A percentile compares a stretch with the other conserved stretches of the same genome.
Evolutionary conservation across 92 coral and sea anemone genomes (phyloP).

Genomic region (Porites rus): DNA sequence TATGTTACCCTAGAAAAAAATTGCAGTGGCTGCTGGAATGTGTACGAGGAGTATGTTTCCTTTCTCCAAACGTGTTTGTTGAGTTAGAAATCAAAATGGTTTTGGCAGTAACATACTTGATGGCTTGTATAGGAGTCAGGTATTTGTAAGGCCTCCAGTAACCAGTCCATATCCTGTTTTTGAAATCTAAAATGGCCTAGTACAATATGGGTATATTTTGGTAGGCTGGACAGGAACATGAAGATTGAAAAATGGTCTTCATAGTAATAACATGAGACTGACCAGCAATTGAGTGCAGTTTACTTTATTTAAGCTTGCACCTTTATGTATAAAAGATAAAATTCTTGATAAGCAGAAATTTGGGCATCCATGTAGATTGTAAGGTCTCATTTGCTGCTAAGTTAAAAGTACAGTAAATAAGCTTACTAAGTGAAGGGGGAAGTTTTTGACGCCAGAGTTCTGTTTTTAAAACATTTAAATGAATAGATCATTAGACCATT

Average conservation of each 20-base stretch:
- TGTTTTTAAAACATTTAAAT: conserved; percentile 25
- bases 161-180: conserved; percentile 50
- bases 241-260: neutral
- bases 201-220: conserved; percentile 10
- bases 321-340: conserved; percentile 24
- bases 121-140: conserved; percentile 53
- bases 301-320: conserved; percentile 27
- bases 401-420: conserved; percentile 21
- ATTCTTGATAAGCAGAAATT: conserved; percentile 28
- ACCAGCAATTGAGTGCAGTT: conserved; percentile 35
- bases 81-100: conserved; percentile 22
- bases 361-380: conserved; percentile 23
- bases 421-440: conserved; percentile 29
- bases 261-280: conserved; percentile 28
- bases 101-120: neutral
- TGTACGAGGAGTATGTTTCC: conserved; percentile 13
- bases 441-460: conserved; percentile 20
- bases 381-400: conserved; percentile 23
- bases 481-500: neutral
- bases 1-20: conserved; percentile 29
- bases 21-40: conserved; percentile 17
- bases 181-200: conserved; percentile 40
- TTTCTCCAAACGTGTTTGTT: conserved; percentile 14
- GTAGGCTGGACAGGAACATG: conserved; percentile 20
- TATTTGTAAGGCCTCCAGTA: conserved; percentile 42